phyloP scores from a whole-genome alignment of 1,140 invertebrate species.

The Pseudomyrmex flavicornis region DNA sequence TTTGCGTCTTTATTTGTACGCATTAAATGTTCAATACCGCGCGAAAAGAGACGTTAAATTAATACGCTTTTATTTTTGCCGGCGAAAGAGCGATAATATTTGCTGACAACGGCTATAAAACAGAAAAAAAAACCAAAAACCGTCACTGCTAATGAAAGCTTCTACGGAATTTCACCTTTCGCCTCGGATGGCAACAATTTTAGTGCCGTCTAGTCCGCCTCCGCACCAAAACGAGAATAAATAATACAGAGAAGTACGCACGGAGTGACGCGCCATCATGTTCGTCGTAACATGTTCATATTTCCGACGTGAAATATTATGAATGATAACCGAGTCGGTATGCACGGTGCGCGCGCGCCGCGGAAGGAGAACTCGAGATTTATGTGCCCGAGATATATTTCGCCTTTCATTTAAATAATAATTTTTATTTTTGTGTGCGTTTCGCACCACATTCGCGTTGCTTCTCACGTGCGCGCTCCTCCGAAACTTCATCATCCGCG shows the following conservation, averaged over 20 bases:
- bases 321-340: constrained; percentile 45
- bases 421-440: constrained; percentile 27
- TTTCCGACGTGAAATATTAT: constrained; percentile 59
- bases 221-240: constrained; percentile 42
- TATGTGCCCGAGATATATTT: constrained; percentile 43
- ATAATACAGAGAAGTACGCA: constrained; percentile 53
- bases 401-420: constrained; percentile 56
- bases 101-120: neutral
- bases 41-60: neutral
- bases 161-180: constrained; percentile 16
- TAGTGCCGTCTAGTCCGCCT: neutral
- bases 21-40: constrained; percentile 12
- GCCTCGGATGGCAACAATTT: constrained; percentile 9
- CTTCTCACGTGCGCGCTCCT: neutral
- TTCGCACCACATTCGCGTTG: neutral
- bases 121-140: neutral
- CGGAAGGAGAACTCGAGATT: constrained; percentile 51
- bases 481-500: neutral
- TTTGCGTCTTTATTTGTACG: constrained; percentile 12
- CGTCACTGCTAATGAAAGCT: constrained; percentile 1
- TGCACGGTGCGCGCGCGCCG: constrained; percentile 36
- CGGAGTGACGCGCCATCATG: constrained; percentile 49
- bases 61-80: constrained; percentile 10
- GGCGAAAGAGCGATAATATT: constrained; percentile 27
- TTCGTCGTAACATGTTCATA: constrained; percentile 57